A percentile compares a stretch with the other conserved stretches of the same genome.
These are phyloP conservation scores for Eulemur mongoz DNA, from an alignment of 2,797 vertebrate species.

Conservation along the genomic window DNA sequence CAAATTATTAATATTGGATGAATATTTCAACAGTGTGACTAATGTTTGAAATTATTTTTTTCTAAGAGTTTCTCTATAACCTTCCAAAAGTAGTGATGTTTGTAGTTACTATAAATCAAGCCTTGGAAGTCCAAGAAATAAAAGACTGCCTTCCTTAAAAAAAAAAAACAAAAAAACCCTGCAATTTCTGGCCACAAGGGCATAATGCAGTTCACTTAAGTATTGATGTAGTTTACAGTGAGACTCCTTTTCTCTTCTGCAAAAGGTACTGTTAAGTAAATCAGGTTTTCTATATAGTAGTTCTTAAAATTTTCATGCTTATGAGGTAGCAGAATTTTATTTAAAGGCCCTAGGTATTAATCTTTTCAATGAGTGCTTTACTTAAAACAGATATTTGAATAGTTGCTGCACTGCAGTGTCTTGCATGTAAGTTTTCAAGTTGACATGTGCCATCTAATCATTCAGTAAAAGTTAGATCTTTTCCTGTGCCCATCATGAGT, in stretches of 20 bases:
- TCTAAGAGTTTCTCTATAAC: conserved; percentile 78
- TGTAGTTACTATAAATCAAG: conserved; percentile 72
- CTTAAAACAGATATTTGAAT: conserved; percentile 56
- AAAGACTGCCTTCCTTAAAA: conserved; percentile 69
- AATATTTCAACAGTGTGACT: conserved; percentile 81
- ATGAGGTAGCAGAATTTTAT: conserved; percentile 79
- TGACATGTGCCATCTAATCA: conserved; percentile 13
- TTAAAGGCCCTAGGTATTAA: conserved; percentile 77
- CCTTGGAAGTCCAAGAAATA: conserved; percentile 78
- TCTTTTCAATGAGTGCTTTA: conserved; percentile 73
- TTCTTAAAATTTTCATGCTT: conserved; percentile 75
- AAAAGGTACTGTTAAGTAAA: conserved; percentile 52
- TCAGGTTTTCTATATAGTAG: conserved; percentile 77
- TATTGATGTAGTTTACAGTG: no score
- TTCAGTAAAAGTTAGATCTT: conserved; percentile 38
- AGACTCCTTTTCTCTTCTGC: no score
- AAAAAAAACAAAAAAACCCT: conserved; percentile 44
- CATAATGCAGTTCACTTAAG: conserved; percentile 60
- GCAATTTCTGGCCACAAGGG: conserved; percentile 76
- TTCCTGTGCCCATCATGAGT: conserved; percentile 50
- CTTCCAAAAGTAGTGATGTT: conserved; percentile 77
- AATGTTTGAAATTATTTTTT: conserved; percentile 72
- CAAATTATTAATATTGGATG: conserved; percentile 77
- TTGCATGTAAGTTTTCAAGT: neutral
- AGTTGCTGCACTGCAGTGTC: conserved; percentile 66